Evolutionary conservation across 1,140 invertebrate species (phyloP).

Genomic region (Andrena cerasifolii): DNA sequence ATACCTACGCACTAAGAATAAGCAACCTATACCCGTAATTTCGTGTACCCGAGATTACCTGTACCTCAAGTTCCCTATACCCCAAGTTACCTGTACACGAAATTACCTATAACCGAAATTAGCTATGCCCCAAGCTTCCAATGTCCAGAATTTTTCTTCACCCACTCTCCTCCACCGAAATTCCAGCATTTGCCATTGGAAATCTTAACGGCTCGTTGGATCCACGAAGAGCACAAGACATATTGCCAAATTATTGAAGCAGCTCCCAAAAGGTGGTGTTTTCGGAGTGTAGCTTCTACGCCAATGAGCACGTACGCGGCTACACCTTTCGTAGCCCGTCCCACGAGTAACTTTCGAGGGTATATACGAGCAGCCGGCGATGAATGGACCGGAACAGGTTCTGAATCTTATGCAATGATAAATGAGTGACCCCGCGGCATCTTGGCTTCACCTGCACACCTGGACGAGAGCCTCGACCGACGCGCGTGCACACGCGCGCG

Average conservation of each 20-base stretch:
- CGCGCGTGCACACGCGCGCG: not conserved
- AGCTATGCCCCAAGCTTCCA: too few relatives aligned
- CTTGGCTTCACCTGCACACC: conserved; percentile 63
- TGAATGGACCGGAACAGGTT: conserved; percentile 81
- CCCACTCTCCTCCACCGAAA: too few relatives aligned
- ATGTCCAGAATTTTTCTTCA: too few relatives aligned
- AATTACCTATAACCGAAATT: too few relatives aligned
- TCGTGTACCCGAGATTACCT: too few relatives aligned
- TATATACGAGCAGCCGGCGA: conserved; percentile 64
- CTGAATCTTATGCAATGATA: conserved; percentile 80
- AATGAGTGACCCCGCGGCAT: conserved; percentile 71
- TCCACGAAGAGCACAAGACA: too few relatives aligned
- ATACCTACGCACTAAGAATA: too few relatives aligned
- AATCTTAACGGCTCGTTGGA: too few relatives aligned
- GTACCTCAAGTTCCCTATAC: too few relatives aligned
- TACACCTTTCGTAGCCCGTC: conserved; percentile 51
- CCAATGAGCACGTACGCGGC: conserved; percentile 39
- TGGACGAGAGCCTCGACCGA: conserved; percentile 40
- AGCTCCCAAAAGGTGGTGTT: not conserved
- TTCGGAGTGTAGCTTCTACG: conserved; percentile 34
- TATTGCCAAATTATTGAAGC: not conserved
- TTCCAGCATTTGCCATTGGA: too few relatives aligned
- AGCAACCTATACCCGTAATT: too few relatives aligned
- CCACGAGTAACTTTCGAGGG: conserved; percentile 66
- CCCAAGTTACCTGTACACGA: too few relatives aligned